Percentiles rank a stretch among this genome's conserved stretches.
Evolutionary conservation across 2,888 invertebrate genomes (phyloP).

Genomic region (Cheilosia vernalis): DNA sequence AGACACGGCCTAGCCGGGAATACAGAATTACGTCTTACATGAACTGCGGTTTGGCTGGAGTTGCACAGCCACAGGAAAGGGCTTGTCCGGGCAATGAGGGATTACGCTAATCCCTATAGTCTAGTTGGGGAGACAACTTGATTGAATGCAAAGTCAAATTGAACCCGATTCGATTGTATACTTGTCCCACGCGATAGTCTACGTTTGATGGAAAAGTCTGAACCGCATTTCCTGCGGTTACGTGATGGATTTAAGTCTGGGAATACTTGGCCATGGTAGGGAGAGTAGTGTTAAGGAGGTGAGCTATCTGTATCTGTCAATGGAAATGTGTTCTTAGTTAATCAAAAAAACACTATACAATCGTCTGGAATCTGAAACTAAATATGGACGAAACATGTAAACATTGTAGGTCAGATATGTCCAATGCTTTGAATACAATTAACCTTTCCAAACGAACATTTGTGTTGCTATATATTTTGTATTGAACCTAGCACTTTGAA

Average conservation of each 20-base stretch:
- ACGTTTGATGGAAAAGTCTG: not conserved
- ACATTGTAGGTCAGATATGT: too few relatives aligned
- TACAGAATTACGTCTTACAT: not conserved
- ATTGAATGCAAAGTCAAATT: slow-evolving; percentile 57
- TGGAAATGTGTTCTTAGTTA: too few relatives aligned
- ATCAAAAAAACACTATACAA: too few relatives aligned
- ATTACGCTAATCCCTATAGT: slow-evolving; percentile 54
- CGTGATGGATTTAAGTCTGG: slow-evolving; percentile 10
- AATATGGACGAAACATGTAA: too few relatives aligned
- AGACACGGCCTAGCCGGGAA: slow-evolving; percentile 57
- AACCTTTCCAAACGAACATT: too few relatives aligned
- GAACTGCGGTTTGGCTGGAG: slow-evolving; percentile 7
- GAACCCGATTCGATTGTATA: slow-evolving; percentile 54
- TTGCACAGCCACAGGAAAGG: slow-evolving; percentile 1
- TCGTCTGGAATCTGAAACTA: too few relatives aligned
- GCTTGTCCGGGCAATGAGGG: slow-evolving; percentile 9
- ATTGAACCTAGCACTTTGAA: too few relatives aligned
- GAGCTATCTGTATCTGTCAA: too few relatives aligned
- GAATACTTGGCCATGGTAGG: too few relatives aligned
- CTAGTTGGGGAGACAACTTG: slow-evolving; percentile 26
- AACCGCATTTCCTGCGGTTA: not conserved
- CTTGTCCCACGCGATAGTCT: slow-evolving; percentile 38
- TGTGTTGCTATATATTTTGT: too few relatives aligned
- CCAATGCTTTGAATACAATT: too few relatives aligned
- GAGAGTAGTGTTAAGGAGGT: too few relatives aligned